phyloP scores from a whole-genome alignment of 2,888 invertebrate species.

The Agapostemon virescens region DNA sequence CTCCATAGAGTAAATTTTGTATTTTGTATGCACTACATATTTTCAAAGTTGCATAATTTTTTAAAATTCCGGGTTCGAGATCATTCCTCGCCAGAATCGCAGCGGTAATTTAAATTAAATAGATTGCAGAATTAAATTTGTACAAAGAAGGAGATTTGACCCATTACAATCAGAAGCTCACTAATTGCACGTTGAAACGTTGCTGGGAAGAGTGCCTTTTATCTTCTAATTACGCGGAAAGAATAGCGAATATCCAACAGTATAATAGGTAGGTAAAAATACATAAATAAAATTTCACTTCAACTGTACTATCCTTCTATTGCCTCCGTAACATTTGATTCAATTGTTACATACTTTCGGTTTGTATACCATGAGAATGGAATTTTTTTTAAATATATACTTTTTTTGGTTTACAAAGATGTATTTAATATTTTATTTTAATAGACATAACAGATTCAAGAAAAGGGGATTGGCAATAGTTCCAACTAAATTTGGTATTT shows the following conservation, averaged over 20 bases:
- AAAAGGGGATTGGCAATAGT: constrained; percentile 92
- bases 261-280: constrained; percentile 86
- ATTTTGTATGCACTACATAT: too few species aligned
- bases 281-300: neutral
- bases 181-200: constrained; percentile 86
- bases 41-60: too few species aligned
- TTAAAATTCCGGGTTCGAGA: neutral
- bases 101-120: constrained; percentile 21
- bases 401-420: neutral
- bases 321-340: neutral
- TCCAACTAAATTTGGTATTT: constrained; percentile 92
- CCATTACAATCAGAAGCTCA: constrained; percentile 88
- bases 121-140: constrained; percentile 87
- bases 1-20: too few species aligned
- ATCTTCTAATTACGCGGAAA: constrained; percentile 85
- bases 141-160: constrained; percentile 90
- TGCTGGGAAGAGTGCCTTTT: constrained; percentile 91
- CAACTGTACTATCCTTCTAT: neutral
- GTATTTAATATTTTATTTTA: constrained; percentile 68
- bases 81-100: neutral
- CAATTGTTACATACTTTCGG: neutral
- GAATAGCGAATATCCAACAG: constrained; percentile 83
- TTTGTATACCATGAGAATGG: neutral
- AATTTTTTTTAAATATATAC: neutral
- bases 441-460: constrained; percentile 89